These are phyloP conservation scores for Drosophila mojavensis DNA, from an alignment of 1,140 invertebrate species.

Conservation along the genomic window DNA sequence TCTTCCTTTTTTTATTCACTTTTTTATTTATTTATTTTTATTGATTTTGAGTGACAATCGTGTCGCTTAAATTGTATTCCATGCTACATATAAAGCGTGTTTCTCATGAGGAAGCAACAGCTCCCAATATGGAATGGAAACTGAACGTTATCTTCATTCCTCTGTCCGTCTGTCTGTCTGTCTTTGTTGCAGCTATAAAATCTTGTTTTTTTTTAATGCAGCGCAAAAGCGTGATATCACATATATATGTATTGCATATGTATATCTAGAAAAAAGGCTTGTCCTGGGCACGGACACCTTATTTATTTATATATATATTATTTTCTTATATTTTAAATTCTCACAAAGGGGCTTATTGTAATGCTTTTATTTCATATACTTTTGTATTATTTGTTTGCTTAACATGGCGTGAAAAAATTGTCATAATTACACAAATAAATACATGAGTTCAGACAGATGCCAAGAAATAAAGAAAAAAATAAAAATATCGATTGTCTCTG, in stretches of 20 bases:
- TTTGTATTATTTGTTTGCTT: conserved; percentile 70
- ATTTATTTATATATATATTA: conserved; percentile 59
- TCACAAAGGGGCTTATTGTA: conserved; percentile 66
- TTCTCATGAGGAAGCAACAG: conserved; percentile 37
- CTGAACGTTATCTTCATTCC: too few relatives aligned
- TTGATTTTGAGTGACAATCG: conserved; percentile 53
- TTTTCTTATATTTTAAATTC: conserved; percentile 54
- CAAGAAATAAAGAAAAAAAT: conserved; percentile 1
- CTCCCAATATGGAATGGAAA: neutral
- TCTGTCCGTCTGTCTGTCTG: neutral
- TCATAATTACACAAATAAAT: conserved; percentile 79
- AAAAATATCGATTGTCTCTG: conserved; percentile 18
- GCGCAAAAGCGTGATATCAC: conserved; percentile 9
- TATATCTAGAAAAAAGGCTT: conserved; percentile 54
- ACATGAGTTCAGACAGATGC: conserved; percentile 38
- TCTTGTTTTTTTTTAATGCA: conserved; percentile 35
- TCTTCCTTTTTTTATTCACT: conserved; percentile 46
- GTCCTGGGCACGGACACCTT: conserved; percentile 41
- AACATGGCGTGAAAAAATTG: conserved; percentile 75
- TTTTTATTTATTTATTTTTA: conserved; percentile 34
- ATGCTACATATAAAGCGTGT: conserved; percentile 8
- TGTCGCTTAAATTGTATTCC: conserved; percentile 24
- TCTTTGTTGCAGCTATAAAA: conserved; percentile 18
- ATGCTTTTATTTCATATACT: conserved; percentile 49
- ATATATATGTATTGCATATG: neutral